Percentiles rank a stretch among this genome's conserved stretches.
phyloP scores from a whole-genome alignment of 2,888 invertebrate genomes.

The Seira ritae region DNA sequence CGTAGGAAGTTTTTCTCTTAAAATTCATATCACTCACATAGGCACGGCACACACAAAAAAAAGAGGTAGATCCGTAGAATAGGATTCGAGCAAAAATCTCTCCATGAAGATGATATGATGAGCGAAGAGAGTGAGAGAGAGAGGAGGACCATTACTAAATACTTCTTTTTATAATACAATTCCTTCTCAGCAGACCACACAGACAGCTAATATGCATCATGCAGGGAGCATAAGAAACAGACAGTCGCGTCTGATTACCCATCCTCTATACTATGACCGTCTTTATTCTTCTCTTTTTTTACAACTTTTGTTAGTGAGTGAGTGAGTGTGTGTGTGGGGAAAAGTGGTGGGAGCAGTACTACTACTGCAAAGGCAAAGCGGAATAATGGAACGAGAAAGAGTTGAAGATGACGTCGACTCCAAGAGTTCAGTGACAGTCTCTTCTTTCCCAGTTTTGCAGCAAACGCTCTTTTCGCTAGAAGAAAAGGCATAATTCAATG shows the following conservation, averaged over 20 bases:
- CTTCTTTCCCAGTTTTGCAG: conserved; percentile 31
- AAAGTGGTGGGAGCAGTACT: conserved; percentile 53
- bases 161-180: not conserved
- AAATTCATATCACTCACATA: not conserved
- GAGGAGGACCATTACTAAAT: conserved; percentile 11
- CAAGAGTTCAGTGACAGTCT: conserved; percentile 59
- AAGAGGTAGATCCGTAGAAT: not conserved
- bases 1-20: conserved; percentile 44
- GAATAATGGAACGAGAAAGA: conserved; percentile 2
- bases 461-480: conserved; percentile 18
- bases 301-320: not conserved
- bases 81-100: too few species aligned
- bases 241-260: conserved; percentile 59
- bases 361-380: not conserved
- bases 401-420: conserved; percentile 39
- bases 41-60: not conserved
- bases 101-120: too few species aligned
- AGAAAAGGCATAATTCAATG: not conserved
- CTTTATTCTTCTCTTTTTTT: not conserved
- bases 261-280: conserved; percentile 5
- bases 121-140: too few species aligned
- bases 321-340: conserved; percentile 25
- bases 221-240: conserved; percentile 51
- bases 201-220: conserved; percentile 59
- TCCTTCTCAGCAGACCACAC: conserved; percentile 52